These are phyloP conservation scores for Chrysaora quinquecirrha DNA, from an alignment of 30 jellyfish, hydroid and myxozoan species.

Conservation along the genomic window DNA sequence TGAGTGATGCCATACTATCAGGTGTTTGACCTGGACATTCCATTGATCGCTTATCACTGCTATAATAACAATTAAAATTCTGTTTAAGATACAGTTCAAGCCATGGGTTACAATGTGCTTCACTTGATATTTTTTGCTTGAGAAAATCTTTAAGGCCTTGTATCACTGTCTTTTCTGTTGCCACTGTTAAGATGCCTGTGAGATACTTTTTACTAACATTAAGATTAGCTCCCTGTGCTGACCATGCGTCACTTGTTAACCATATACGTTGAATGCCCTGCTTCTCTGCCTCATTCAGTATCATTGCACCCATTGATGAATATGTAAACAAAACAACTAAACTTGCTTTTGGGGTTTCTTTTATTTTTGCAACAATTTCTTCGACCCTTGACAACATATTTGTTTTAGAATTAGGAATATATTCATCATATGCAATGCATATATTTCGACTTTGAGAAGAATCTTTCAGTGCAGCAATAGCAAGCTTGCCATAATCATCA, in stretches of 20 bases:
- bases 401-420: slow-evolving; percentile 69
- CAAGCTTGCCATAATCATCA: slow-evolving; percentile 93
- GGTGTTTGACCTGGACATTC: slow-evolving; percentile 56
- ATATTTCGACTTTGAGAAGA: slow-evolving; percentile 66
- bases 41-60: not conserved
- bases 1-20: slow-evolving; percentile 28
- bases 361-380: slow-evolving; percentile 45
- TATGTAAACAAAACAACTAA: slow-evolving; percentile 78
- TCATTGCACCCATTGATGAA: slow-evolving; percentile 72
- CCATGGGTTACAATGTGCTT: slow-evolving; percentile 83
- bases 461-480: slow-evolving; percentile 75
- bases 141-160: slow-evolving; percentile 57
- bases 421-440: slow-evolving; percentile 81
- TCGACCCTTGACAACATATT: slow-evolving; percentile 50
- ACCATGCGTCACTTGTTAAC: slow-evolving; percentile 98
- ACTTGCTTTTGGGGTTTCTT: slow-evolving; percentile 61
- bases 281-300: slow-evolving; percentile 80
- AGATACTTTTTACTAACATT: slow-evolving; percentile 54
- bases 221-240: slow-evolving; percentile 56
- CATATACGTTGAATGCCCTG: slow-evolving; percentile 60
- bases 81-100: slow-evolving; percentile 52
- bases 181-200: slow-evolving; percentile 76
- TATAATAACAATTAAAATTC: slow-evolving; percentile 37
- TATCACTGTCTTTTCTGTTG: slow-evolving; percentile 51
- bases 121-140: slow-evolving; percentile 23